Evolutionary conservation across 1,140 invertebrate species (phyloP), one percentile per base, ranked within the genome.

Genomic region (Scaptomyza pallida): DNA sequence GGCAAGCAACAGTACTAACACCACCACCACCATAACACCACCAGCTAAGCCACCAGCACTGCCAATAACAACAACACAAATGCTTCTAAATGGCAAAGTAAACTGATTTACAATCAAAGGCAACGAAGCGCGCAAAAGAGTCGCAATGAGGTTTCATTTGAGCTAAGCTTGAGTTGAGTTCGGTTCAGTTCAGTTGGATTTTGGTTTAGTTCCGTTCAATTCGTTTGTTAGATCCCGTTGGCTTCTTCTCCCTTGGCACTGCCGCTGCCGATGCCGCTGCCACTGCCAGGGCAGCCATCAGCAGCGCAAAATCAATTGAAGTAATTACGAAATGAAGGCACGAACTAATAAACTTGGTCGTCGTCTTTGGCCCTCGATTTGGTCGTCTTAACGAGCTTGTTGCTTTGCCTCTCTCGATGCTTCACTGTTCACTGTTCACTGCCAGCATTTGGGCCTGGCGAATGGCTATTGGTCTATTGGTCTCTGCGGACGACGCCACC

Each of bases 321-420:
- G 82, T 88, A 88, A 88, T 88, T 88, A 88, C 82, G 82, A 88
- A 88, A 88, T 88, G 82, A 88, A 88, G 82, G 82, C 82, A 88
- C 82, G 82, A 88, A 88, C 82, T 88, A 88, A 88, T 88, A 88
- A 88, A 88, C 82, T 88, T 88, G 82, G 82, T 82, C 78, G 82
- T 82, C 82, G 69, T 72, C 65, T 72, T 75, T 72, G 61, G 55
- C 62, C 59, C 74, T 71, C 67, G 75, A 72, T 71, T 77, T 65
- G 75, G 71, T 73, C 64, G 60, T 72, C 55, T 64, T 72, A 73
- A 73, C 72, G 48, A 60, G 59, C 55, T 60, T 60, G 47, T 64
- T 57, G 60, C 57, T 41, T 44, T 23, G 51, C 30, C 26, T 3
- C 23, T 26, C 33, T 8, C 19, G 43, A 12, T 44, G 15, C 35